These are phyloP conservation scores for Gymnoscopelus braueri DNA, from an alignment of 2,797 vertebrate species.

Conservation along the genomic window DNA sequence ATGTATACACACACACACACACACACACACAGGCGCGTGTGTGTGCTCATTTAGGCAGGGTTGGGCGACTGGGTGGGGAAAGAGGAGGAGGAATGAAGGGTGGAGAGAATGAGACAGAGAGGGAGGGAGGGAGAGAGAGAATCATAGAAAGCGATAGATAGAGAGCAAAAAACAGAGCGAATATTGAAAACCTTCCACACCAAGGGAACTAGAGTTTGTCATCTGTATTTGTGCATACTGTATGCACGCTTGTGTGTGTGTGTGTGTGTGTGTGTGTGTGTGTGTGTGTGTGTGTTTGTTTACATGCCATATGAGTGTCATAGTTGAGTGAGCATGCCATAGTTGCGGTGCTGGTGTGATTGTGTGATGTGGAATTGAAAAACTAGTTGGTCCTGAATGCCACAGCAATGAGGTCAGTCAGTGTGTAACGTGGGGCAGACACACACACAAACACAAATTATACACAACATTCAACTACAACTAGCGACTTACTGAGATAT, in stretches of 20 bases:
- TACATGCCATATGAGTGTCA: no score
- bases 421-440: no score
- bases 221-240: no score
- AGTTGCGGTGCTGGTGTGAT: not conserved
- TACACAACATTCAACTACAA: no score
- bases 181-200: conserved; percentile 45
- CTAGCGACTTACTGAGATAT: no score
- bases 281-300: not conserved
- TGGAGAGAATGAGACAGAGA: not conserved
- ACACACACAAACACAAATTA: not conserved
- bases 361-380: not conserved
- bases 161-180: not conserved
- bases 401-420: not conserved
- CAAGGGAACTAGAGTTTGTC: conserved; percentile 20
- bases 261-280: conserved; percentile 8
- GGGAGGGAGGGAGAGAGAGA: conserved; percentile 27
- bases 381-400: conserved; percentile 15
- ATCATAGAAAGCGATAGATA: conserved; percentile 5
- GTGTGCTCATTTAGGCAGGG: conserved; percentile 49
- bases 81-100: not conserved
- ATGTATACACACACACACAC: conserved; percentile 23
- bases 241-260: conserved; percentile 9
- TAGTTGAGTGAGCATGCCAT: no score
- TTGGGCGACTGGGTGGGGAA: conserved; percentile 47
- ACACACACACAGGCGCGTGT: conserved; percentile 39